phyloP scores from a whole-genome alignment of 2,888 invertebrate genomes.

The Drosophila anomalata region DNA sequence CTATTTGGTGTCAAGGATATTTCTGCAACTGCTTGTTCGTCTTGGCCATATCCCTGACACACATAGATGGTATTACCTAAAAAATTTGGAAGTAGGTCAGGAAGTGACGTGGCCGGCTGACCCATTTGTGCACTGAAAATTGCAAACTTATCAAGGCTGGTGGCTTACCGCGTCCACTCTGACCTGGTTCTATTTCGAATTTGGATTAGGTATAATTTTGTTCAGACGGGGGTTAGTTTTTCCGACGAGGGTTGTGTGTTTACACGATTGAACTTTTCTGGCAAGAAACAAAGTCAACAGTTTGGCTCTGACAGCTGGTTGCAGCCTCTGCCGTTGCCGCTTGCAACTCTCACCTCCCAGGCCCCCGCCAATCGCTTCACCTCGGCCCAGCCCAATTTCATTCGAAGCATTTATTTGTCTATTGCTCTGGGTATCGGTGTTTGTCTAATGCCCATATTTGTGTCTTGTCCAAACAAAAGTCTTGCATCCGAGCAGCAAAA shows the following conservation, averaged over 20 bases:
- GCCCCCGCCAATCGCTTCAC: neutral
- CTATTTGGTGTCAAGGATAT: constrained; percentile 8
- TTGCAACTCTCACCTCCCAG: neutral
- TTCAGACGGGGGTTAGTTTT: constrained; percentile 14
- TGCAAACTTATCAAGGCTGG: constrained; percentile 8
- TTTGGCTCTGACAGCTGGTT: constrained; percentile 52
- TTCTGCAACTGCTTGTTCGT: neutral
- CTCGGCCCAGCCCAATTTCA: constrained; percentile 12
- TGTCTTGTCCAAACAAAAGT: constrained; percentile 31
- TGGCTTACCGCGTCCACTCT: neutral
- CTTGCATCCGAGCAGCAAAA: constrained; percentile 44
- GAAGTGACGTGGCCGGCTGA: constrained; percentile 34
- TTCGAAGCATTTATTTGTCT: constrained; percentile 35
- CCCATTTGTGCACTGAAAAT: constrained; percentile 21
- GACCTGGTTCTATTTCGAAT: neutral
- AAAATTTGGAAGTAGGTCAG: constrained; percentile 24
- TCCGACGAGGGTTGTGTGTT: constrained; percentile 9
- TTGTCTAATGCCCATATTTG: constrained; percentile 45
- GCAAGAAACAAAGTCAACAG: constrained; percentile 31
- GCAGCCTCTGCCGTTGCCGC: constrained; percentile 20
- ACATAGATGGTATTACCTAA: constrained; percentile 13
- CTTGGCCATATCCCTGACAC: constrained; percentile 19
- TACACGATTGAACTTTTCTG: constrained; percentile 40
- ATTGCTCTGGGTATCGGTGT: constrained; percentile 40
- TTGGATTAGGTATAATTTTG: neutral